Conservation (phyloP, 2,888 invertebrate species). For the Phorcus lineatus region DNA sequence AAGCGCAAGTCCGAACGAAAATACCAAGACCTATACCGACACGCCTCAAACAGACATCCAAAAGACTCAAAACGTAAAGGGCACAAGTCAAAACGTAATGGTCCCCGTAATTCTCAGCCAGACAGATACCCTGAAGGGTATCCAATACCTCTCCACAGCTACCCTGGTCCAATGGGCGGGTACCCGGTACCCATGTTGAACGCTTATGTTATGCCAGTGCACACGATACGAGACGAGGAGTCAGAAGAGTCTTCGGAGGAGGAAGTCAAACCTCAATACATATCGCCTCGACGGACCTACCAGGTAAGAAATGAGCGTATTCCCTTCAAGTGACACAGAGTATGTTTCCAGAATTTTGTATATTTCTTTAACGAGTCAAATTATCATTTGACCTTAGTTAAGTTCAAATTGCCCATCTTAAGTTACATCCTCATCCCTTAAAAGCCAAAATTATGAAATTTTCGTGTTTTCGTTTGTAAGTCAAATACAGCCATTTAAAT, state of each 20-base stretch:
- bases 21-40: neutral
- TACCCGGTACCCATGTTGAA: conserved; percentile 20
- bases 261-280: neutral
- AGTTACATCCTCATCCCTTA: too few relatives aligned
- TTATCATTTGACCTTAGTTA: too few relatives aligned
- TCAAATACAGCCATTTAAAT: too few relatives aligned
- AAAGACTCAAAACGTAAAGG: neutral
- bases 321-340: too few relatives aligned
- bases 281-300: neutral
- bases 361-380: too few relatives aligned
- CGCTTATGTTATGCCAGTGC: neutral
- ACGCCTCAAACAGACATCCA: neutral
- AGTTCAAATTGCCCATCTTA: too few relatives aligned
- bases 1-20: neutral
- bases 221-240: neutral
- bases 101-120: neutral
- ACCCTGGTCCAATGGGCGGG: neutral
- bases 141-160: neutral
- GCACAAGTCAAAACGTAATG: neutral
- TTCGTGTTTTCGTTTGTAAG: too few relatives aligned
- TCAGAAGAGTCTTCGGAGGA: neutral
- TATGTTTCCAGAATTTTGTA: too few relatives aligned
- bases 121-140: neutral
- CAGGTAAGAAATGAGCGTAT: neutral
- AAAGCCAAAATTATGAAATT: too few relatives aligned